A percentile compares a stretch with the other conserved stretches of the same genome.
Evolutionary conservation across 64 coral and sea anemone species (phyloP).

Genomic region (Actinia tenebrosa): DNA sequence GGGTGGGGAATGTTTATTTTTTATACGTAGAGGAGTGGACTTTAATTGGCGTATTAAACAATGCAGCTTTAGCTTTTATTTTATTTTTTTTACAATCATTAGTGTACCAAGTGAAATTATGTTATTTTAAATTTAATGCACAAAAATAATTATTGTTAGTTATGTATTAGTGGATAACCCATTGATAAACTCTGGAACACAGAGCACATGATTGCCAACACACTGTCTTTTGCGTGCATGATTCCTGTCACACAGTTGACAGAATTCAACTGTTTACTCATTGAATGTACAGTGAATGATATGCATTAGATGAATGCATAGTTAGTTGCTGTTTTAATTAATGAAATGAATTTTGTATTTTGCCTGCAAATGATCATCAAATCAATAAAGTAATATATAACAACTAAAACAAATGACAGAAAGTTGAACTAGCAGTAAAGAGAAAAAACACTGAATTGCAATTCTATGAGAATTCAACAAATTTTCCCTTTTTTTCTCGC

Average conservation of each 20-base stretch:
- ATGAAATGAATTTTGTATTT: background rate
- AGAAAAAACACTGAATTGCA: background rate
- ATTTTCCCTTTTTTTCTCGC: too few species aligned
- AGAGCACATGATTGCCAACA: background rate
- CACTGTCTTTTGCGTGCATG: too few species aligned
- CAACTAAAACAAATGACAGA: background rate
- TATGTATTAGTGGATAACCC: background rate
- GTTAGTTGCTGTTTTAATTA: too few species aligned
- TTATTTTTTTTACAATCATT: background rate
- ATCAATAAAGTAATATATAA: background rate
- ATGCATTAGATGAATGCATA: too few species aligned
- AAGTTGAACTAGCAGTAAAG: background rate
- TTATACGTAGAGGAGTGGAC: too few species aligned
- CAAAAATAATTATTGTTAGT: conserved; percentile 4
- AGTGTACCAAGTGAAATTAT: background rate
- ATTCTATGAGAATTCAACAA: too few species aligned
- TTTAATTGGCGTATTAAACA: background rate
- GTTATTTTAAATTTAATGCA: background rate
- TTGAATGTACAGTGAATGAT: too few species aligned
- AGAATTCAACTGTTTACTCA: too few species aligned
- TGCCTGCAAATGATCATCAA: background rate
- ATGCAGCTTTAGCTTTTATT: background rate
- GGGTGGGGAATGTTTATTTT: too few species aligned
- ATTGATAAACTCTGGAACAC: background rate
- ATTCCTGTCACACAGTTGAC: too few species aligned